Evolutionary conservation across 2,888 invertebrate species (phyloP).

Genomic region (Drosophila neotestacea): DNA sequence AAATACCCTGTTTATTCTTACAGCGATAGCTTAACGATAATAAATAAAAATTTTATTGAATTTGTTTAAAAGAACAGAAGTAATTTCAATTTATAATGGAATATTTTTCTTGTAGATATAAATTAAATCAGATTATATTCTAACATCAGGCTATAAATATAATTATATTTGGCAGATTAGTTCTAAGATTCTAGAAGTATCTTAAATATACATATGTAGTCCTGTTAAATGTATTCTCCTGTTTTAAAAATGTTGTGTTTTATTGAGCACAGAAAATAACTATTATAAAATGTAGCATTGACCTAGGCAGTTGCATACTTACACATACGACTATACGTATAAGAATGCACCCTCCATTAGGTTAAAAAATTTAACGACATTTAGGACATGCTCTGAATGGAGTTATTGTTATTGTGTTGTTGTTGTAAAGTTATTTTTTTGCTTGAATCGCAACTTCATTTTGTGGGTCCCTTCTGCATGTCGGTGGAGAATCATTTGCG

Average conservation of each 20-base stretch:
- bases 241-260: no score
- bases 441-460: conserved; percentile 38
- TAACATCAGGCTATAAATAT: no score
- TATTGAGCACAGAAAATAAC: not conserved
- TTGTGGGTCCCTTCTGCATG: conserved; percentile 31
- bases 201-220: no score
- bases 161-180: no score
- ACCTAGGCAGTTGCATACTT: conserved; percentile 35
- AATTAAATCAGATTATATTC: no score
- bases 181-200: no score
- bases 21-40: no score
- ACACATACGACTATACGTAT: not conserved
- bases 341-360: conserved; percentile 30
- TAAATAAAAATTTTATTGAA: no score
- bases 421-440: conserved; percentile 10
- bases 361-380: conserved; percentile 51
- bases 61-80: no score
- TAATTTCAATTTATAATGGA: no score
- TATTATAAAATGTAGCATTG: conserved; percentile 22
- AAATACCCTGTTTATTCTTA: not conserved
- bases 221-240: no score
- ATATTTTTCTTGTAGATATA: no score
- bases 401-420: conserved; percentile 4
- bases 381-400: conserved; percentile 41
- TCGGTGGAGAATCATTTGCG: conserved; percentile 47